A percentile compares a stretch with the other conserved stretches of the same genome.
phyloP scores from a whole-genome alignment of 2,888 invertebrate species.

The Spodoptera littoralis region DNA sequence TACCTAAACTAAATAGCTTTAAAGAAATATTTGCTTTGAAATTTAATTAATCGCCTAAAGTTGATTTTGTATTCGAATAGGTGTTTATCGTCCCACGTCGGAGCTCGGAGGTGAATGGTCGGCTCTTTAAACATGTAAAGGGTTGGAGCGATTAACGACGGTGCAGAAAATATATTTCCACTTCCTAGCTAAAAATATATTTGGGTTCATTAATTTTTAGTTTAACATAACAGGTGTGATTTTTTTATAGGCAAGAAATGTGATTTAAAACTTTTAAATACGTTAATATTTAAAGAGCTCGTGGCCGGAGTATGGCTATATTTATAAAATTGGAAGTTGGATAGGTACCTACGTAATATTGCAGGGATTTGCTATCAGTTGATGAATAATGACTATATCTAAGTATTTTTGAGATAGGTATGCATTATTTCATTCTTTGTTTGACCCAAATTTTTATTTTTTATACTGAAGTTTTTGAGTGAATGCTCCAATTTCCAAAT shows the following conservation, averaged over 20 bases:
- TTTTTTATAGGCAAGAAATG: conserved; percentile 23
- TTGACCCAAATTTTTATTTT: too few relatives aligned
- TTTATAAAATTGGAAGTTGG: too few relatives aligned
- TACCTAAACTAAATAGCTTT: background rate
- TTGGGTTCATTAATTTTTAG: conserved; percentile 38
- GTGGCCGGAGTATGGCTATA: background rate
- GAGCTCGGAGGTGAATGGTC: conserved; percentile 8
- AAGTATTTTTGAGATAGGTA: too few relatives aligned
- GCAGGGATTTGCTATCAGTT: too few relatives aligned
- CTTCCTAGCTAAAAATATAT: conserved; percentile 38
- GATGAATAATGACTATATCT: too few relatives aligned
- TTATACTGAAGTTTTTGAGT: too few relatives aligned
- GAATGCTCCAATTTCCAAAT: too few relatives aligned
- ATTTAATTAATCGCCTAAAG: conserved; percentile 18
- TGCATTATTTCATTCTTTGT: too few relatives aligned
- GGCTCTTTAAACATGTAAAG: conserved; percentile 35
- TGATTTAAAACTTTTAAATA: conserved; percentile 28
- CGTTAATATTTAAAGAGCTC: conserved; percentile 38
- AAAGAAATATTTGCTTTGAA: background rate
- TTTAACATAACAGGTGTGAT: conserved; percentile 7
- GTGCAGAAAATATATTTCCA: conserved; percentile 29
- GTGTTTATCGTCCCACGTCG: conserved; percentile 16
- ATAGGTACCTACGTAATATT: too few relatives aligned
- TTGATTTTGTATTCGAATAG: conserved; percentile 32
- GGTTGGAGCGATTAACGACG: conserved; percentile 28